A percentile compares a stretch with the other conserved stretches of the same genome.
Evolutionary conservation across 2,797 vertebrate species (phyloP).

Genomic region (Morelia viridis): DNA sequence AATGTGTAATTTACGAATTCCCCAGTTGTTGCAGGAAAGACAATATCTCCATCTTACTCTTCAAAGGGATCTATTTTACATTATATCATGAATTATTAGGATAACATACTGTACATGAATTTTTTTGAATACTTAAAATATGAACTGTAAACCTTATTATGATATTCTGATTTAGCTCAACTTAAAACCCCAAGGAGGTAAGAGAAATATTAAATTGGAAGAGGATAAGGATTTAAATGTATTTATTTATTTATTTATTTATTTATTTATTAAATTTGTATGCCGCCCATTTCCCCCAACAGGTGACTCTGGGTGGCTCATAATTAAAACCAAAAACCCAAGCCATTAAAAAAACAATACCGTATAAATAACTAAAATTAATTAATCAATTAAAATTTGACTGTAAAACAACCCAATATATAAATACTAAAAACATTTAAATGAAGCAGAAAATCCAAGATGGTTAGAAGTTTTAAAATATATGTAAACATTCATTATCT

Average conservation of each 20-base stretch:
- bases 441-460: background rate
- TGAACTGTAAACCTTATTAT: background rate
- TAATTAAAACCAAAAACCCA: too few species aligned
- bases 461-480: background rate
- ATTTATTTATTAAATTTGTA: too few species aligned
- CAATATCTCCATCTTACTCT: background rate
- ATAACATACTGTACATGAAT: background rate
- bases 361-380: too few species aligned
- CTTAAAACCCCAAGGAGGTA: conserved; percentile 1
- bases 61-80: background rate
- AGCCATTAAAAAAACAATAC: too few species aligned
- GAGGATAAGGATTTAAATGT: conserved; percentile 4
- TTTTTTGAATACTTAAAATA: background rate
- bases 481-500: background rate
- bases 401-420: too few species aligned
- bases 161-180: conserved; percentile 6
- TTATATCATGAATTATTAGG: background rate
- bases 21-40: background rate
- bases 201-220: conserved; percentile 17
- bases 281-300: too few species aligned
- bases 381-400: too few species aligned
- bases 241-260: background rate
- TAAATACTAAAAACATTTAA: too few species aligned
- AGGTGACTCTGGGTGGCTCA: too few species aligned
- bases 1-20: background rate